A percentile compares a stretch with the other conserved stretches of the same genome.
Conservation (phyloP, 2,113 vertebrate genomes). For the Petromus typicus region DNA sequence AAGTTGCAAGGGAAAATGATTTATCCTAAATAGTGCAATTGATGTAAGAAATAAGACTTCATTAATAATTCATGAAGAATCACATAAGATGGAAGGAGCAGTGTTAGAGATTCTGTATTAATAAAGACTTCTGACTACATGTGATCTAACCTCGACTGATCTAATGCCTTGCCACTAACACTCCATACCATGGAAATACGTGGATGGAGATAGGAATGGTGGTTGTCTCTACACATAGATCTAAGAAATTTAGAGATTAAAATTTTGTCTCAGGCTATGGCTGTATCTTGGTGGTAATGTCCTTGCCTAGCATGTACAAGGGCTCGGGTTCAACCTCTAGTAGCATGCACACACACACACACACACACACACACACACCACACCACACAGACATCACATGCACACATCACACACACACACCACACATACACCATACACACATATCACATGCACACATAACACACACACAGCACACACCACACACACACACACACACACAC, state of each 20-base stretch:
- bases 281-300: background rate
- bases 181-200: background rate
- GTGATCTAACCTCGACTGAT: background rate
- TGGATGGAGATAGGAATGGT: background rate
- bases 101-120: background rate
- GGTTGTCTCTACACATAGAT: background rate
- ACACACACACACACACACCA: background rate
- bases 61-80: slow-evolving; percentile 30
- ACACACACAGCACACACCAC: background rate
- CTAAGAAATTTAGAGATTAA: background rate
- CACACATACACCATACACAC: background rate
- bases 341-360: background rate
- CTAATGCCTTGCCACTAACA: background rate
- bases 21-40: background rate
- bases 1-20: slow-evolving; percentile 17
- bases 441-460: background rate
- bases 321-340: background rate
- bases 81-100: background rate
- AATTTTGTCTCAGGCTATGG: background rate
- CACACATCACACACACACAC: background rate
- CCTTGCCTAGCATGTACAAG: background rate
- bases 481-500: background rate
- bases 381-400: background rate
- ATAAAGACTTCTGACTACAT: background rate
- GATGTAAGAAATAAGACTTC: background rate